Percentiles rank a stretch among this genome's conserved stretches.
Conservation (phyloP, 1,140 invertebrate genomes). For the Popillia japonica region DNA sequence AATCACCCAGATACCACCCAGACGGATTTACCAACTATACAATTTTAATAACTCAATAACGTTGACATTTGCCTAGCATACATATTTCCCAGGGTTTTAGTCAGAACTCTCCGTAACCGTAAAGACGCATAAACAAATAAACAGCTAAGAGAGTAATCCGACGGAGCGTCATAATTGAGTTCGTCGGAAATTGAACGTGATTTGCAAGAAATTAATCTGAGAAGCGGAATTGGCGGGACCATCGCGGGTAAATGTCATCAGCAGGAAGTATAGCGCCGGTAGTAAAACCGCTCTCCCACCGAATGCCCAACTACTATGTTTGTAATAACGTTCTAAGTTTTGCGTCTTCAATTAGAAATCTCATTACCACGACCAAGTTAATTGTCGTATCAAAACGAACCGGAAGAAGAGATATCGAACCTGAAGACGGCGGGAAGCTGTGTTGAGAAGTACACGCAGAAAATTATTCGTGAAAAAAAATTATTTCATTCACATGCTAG, state of each 20-base stretch:
- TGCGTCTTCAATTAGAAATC: conserved; percentile 29
- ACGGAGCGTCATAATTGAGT: conserved; percentile 23
- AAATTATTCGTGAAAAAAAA: background rate
- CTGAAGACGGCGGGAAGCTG: too few relatives aligned
- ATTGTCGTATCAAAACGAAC: conserved; percentile 15
- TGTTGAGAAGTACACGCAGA: too few relatives aligned
- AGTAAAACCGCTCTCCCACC: background rate
- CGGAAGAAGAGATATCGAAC: background rate
- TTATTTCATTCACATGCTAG: background rate
- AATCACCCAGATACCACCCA: too few relatives aligned
- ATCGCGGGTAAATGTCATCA: conserved; percentile 2
- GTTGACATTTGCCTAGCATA: background rate
- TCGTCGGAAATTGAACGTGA: conserved; percentile 29
- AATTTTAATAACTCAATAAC: background rate
- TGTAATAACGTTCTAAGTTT: conserved; percentile 21
- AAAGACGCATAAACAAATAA: conserved; percentile 20
- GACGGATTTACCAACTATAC: background rate
- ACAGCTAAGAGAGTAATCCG: conserved; percentile 3
- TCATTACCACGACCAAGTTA: background rate
- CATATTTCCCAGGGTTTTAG: background rate
- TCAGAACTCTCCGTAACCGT: background rate
- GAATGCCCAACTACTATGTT: background rate
- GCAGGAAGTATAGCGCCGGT: background rate
- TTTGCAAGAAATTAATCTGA: conserved; percentile 30
- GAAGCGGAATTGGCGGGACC: background rate